Percentiles rank a stretch among this genome's conserved stretches.
phyloP scores from a whole-genome alignment of 1,140 invertebrate genomes.

The Zelostemma sp. region DNA sequence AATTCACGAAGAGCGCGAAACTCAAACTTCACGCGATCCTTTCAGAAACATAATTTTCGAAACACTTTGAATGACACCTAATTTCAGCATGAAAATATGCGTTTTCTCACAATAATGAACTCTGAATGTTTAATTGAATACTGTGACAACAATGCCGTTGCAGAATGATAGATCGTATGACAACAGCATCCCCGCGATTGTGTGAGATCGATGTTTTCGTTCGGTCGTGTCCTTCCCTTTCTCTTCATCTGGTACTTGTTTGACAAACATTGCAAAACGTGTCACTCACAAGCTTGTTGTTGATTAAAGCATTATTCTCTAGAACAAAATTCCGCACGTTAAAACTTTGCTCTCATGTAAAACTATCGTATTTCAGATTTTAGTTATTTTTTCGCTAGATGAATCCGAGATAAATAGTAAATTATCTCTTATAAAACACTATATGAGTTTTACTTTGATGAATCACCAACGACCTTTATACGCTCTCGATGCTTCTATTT shows the following conservation, averaged over 20 bases:
- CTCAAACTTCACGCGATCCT: no score
- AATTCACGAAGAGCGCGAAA: no score
- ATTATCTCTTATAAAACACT: no score
- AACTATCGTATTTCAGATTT: no score
- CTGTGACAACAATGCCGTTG: conserved; percentile 37
- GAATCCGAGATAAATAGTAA: no score
- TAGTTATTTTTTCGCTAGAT: no score
- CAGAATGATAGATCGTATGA: conserved; percentile 39
- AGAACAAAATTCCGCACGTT: no score
- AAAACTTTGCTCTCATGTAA: no score
- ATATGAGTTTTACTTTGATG: no score
- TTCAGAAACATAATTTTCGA: no score
- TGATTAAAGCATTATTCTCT: conserved; percentile 28
- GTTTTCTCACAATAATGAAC: conserved; percentile 28
- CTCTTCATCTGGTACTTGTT: conserved; percentile 25
- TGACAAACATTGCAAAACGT: conserved; percentile 26
- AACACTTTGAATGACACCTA: background rate
- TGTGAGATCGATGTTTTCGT: conserved; percentile 43
- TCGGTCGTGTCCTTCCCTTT: conserved; percentile 28
- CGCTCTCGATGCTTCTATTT: no score
- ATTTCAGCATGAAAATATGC: conserved; percentile 29
- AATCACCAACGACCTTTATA: no score
- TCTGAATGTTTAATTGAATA: conserved; percentile 38
- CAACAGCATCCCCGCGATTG: conserved; percentile 29
- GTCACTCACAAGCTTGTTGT: conserved; percentile 25